These are phyloP conservation scores for Chloroceryle aenea DNA, from an alignment of 2,113 vertebrate species.

Conservation along the genomic window DNA sequence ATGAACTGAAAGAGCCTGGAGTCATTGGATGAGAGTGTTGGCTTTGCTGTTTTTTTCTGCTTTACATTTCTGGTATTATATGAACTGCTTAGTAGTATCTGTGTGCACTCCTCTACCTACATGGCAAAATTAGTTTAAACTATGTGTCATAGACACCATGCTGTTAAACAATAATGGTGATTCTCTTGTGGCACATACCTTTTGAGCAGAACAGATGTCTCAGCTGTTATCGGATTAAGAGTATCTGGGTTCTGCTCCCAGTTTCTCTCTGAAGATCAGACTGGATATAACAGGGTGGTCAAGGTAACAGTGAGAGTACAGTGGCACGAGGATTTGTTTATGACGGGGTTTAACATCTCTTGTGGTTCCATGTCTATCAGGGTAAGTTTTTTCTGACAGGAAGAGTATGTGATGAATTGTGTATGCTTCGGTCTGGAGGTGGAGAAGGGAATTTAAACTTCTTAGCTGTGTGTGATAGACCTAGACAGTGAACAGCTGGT, in stretches of 20 bases:
- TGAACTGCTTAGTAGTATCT: not conserved
- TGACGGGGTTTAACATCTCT: not conserved
- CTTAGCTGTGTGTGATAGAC: conserved; percentile 14
- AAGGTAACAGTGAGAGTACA: not conserved
- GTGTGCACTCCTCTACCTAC: not conserved
- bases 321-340: not conserved
- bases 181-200: not conserved
- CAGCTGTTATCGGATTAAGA: not conserved
- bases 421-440: not conserved
- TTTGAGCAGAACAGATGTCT: not conserved
- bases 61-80: not conserved
- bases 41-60: not conserved
- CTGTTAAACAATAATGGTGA: not conserved
- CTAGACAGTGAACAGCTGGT: conserved; percentile 38
- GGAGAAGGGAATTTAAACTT: conserved; percentile 35
- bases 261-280: not conserved
- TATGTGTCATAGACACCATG: conserved; percentile 1
- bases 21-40: not conserved
- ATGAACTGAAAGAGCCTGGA: not conserved
- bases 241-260: not conserved
- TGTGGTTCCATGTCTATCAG: not conserved
- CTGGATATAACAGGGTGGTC: not conserved
- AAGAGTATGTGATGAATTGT: not conserved
- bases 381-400: not conserved
- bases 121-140: conserved; percentile 30